Evolutionary conservation across 2,888 invertebrate species (phyloP).

Genomic region (Aethes cnicana): DNA sequence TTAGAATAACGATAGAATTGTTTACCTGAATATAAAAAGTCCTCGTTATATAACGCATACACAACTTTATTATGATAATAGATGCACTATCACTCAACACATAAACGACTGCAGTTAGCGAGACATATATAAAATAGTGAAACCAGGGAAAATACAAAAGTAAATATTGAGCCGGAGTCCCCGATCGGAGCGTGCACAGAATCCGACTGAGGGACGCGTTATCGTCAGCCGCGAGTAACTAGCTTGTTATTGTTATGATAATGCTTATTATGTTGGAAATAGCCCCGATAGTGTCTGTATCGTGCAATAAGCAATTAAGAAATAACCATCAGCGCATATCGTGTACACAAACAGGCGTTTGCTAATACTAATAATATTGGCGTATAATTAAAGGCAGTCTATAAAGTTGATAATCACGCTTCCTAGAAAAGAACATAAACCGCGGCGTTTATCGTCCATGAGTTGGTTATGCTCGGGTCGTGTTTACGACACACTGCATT

Average conservation of each 20-base stretch:
- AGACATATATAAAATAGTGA: not conserved
- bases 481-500: slow-evolving; percentile 7
- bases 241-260: slow-evolving; percentile 80
- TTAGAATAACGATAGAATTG: not conserved
- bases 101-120: not conserved
- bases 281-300: slow-evolving; percentile 72
- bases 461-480: not conserved
- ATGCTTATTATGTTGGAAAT: slow-evolving; percentile 79
- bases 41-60: slow-evolving; percentile 12
- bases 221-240: slow-evolving; percentile 46
- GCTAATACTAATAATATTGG: slow-evolving; percentile 45
- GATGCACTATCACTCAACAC: slow-evolving; percentile 15
- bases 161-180: slow-evolving; percentile 2
- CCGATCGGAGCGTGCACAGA: slow-evolving; percentile 34
- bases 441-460: slow-evolving; percentile 2
- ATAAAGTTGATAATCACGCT: slow-evolving; percentile 46
- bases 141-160: not conserved
- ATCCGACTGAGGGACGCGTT: slow-evolving; percentile 32
- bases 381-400: slow-evolving; percentile 42
- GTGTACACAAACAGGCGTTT: slow-evolving; percentile 59
- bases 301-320: slow-evolving; percentile 77
- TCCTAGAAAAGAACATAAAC: slow-evolving; percentile 49
- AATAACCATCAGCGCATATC: slow-evolving; percentile 58
- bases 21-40: slow-evolving; percentile 31
- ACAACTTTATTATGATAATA: slow-evolving; percentile 7